Evolutionary conservation across 2,888 invertebrate genomes (phyloP), one percentile per base, ranked within the genome.

Genomic region (Amblyjoppa proteus): DNA sequence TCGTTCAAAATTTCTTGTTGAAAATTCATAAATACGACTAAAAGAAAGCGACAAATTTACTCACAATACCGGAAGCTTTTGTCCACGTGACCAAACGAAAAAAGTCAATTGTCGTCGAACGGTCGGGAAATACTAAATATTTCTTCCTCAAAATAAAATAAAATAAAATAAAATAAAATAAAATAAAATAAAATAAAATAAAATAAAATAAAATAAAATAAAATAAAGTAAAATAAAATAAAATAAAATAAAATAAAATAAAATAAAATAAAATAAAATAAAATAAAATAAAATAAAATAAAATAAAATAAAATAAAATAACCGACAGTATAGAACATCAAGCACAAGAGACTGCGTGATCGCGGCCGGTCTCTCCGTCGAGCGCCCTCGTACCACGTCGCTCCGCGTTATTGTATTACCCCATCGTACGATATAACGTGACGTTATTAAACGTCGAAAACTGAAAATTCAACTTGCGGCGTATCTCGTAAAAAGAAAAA

Each of bases 101-200:
- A 74, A 78, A 78, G 68, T 73, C 83, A 73, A 78, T 83, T 78
- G 41, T 68, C 28, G n/a, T 78, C 51, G 66, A 68, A 83, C 64
- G 73, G 51, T 78, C 78, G 49, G 68, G 58, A 53, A 74, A 83
- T 68, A 25, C 45, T 68, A 73, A 20, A 53, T 56, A 56, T 25
- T 77, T 78, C 69, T 53, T 68, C 61, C 69, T 45, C 70, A 20
- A 20, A 20, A 20, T 20, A 20, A 20, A 20, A 20, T 20, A n/a
- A 45, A 70, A 31, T 34, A 51, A 45, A 61, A 70, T 41, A 34
- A 56, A 77, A 64, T 16, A 64, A 3, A 61, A 16, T 31, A 16
- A 31, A 2, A 31, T 38, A 16, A 34, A 13, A 38, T 66, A 38
- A 9, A 31, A 2, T 31, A 31, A 31, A 31, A 31, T 31, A 2